phyloP scores from a whole-genome alignment of 2,797 vertebrate genomes.

The Carduelis carduelis region DNA sequence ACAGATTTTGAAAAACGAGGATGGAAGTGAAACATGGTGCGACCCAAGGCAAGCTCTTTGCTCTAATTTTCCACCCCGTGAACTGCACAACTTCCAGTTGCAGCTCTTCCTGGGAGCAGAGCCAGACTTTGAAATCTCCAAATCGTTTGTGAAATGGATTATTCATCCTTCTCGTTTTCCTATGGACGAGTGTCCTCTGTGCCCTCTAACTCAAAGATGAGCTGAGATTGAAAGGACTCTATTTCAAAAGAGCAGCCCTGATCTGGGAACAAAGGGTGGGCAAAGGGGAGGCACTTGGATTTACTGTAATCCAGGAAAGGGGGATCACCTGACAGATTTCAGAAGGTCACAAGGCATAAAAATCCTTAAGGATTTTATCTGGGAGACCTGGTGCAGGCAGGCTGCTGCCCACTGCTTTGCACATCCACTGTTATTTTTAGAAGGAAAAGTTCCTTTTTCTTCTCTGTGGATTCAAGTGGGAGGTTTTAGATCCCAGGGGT shows the following conservation, averaged over 20 bases:
- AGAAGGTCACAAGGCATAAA: neutral
- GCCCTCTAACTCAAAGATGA: conserved; percentile 5
- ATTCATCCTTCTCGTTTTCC: conserved; percentile 26
- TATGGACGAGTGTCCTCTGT: neutral
- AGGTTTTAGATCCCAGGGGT: neutral
- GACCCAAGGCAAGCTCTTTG: conserved; percentile 38
- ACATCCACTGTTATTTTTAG: neutral
- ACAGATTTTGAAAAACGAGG: neutral
- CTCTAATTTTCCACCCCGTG: conserved; percentile 46
- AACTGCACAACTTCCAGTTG: conserved; percentile 16
- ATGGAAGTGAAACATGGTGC: neutral
- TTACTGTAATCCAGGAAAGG: neutral
- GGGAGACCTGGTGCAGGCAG: neutral
- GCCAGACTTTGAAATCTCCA: conserved; percentile 53
- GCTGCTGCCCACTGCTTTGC: neutral
- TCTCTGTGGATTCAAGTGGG: neutral
- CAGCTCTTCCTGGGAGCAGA: conserved; percentile 35
- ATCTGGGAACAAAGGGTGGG: neutral
- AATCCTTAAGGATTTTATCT: neutral
- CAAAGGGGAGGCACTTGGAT: neutral
- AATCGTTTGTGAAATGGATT: conserved; percentile 56
- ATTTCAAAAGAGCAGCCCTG: neutral
- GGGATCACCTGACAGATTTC: neutral
- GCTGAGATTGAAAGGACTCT: neutral
- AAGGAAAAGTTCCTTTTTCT: neutral